Conservation (phyloP, 2,113 vertebrate genomes). For the Sapayoa aenigma region DNA sequence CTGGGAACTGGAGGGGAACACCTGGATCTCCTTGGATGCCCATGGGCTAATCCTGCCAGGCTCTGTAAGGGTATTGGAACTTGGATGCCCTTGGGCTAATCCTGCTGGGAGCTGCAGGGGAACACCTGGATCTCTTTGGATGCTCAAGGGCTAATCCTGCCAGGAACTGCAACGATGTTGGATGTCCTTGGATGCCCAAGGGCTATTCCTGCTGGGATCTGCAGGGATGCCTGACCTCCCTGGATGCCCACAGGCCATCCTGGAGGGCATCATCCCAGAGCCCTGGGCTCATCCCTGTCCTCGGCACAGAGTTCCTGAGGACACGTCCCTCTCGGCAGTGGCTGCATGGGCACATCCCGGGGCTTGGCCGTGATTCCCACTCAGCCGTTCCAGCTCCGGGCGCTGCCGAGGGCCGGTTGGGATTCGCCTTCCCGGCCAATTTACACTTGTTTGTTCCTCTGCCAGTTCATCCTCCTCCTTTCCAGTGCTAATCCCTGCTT, state of each 20-base stretch:
- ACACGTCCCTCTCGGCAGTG: not conserved
- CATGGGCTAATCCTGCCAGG: not conserved
- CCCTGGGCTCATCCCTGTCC: rapidly evolving
- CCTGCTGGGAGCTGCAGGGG: not conserved
- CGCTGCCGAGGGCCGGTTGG: not conserved
- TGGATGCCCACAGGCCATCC: not conserved
- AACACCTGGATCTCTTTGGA: too few species aligned
- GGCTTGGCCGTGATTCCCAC: not conserved
- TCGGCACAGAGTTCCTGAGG: not conserved
- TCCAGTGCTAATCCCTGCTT: not conserved
- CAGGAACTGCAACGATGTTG: not conserved
- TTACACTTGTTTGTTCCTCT: not conserved
- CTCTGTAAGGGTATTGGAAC: not conserved
- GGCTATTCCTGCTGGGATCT: not conserved
- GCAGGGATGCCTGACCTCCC: too few species aligned
- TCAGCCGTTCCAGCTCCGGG: not conserved
- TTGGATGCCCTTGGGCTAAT: not conserved
- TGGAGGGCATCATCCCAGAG: not conserved
- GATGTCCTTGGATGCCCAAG: not conserved
- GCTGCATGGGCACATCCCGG: not conserved
- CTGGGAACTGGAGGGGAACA: not conserved
- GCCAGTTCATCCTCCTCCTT: not conserved
- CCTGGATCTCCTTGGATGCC: not conserved
- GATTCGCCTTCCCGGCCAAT: not conserved
- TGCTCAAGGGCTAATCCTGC: not conserved